Conservation (phyloP, 2,888 invertebrate species). For the Eristalinus sepulchralis region DNA sequence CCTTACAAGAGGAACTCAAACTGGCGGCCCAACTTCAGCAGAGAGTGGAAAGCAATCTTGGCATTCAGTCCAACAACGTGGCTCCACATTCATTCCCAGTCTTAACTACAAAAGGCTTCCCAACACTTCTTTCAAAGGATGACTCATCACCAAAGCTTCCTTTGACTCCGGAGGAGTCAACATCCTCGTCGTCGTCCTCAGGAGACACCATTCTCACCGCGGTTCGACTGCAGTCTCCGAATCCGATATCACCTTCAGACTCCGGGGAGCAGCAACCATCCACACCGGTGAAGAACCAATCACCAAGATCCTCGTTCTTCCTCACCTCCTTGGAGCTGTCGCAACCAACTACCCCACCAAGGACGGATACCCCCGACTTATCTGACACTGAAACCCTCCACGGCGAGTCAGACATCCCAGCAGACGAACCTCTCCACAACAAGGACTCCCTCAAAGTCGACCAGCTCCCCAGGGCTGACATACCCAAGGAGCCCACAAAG, state of each 20-base stretch:
- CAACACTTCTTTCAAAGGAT: neutral
- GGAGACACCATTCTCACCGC: constrained; percentile 38
- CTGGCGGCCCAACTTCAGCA: neutral
- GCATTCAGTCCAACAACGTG: neutral
- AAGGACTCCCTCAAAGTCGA: neutral
- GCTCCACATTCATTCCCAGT: neutral
- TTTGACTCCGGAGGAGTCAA: constrained; percentile 23
- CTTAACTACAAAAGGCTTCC: neutral
- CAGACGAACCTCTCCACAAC: neutral
- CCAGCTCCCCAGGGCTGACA: neutral
- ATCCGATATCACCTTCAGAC: constrained; percentile 3
- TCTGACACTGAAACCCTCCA: constrained; percentile 14
- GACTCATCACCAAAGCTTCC: neutral
- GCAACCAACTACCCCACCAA: neutral
- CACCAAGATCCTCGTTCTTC: constrained; percentile 20
- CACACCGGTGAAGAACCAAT: neutral
- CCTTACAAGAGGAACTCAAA: neutral
- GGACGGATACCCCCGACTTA: constrained; percentile 1
- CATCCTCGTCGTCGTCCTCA: constrained; percentile 41
- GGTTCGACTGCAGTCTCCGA: constrained; percentile 27
- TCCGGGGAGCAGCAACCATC: neutral
- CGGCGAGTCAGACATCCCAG: constrained; percentile 1
- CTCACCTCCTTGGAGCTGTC: neutral
- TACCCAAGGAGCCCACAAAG: neutral
- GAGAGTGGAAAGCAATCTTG: neutral